These are phyloP conservation scores for Thecophora atra DNA, from an alignment of 2,888 invertebrate species.

Conservation along the genomic window DNA sequence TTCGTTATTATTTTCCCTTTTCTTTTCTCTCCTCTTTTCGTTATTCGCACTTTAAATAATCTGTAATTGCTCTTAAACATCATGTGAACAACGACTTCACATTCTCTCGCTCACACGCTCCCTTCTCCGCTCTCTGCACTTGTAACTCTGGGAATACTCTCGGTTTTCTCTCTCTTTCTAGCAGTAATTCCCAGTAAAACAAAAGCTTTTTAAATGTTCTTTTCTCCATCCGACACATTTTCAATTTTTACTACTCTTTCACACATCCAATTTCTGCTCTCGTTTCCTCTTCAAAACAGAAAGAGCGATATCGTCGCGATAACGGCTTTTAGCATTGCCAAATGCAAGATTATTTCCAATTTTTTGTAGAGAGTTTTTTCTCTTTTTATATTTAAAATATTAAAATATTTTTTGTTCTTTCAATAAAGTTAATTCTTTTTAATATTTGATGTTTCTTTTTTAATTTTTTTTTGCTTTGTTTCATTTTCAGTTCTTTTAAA, in stretches of 20 bases:
- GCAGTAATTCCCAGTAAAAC: neutral
- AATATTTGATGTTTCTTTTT: neutral
- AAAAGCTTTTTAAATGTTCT: neutral
- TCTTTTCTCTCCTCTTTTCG: neutral
- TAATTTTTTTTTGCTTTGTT: neutral
- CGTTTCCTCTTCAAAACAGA: too few species aligned
- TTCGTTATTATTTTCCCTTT: neutral
- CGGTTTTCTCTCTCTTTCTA: neutral
- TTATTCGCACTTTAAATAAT: conserved; percentile 25
- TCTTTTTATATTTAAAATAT: neutral
- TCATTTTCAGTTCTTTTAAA: too few species aligned
- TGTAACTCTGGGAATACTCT: neutral
- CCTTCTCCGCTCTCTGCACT: neutral
- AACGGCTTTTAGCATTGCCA: too few species aligned
- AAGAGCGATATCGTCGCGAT: too few species aligned
- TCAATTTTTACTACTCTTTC: too few species aligned
- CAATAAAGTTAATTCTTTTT: neutral
- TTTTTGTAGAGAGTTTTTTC: neutral
- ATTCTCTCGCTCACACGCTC: neutral
- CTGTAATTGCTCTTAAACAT: neutral
- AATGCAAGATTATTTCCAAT: too few species aligned
- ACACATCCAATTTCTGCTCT: too few species aligned
- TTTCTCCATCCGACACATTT: too few species aligned
- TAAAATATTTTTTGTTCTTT: neutral
- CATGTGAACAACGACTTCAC: conserved; percentile 1